phyloP scores from a whole-genome alignment of 1,140 invertebrate species.

The Apis florea region DNA sequence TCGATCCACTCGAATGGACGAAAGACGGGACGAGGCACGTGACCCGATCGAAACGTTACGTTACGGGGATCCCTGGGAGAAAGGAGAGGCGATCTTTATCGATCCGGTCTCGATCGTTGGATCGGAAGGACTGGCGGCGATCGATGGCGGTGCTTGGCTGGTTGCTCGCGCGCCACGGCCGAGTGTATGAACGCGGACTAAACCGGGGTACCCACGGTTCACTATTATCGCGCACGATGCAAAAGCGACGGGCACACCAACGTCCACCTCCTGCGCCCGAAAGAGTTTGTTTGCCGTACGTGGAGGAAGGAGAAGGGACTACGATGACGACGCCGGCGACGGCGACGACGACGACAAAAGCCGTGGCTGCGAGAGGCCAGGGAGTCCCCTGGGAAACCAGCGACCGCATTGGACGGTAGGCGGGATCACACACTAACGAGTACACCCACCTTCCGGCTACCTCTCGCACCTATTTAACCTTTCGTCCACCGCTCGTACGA shows the following conservation, averaged over 20 bases:
- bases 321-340: constrained; percentile 60
- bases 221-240: constrained; percentile 71
- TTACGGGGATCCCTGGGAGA: background rate
- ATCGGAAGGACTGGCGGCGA: constrained; percentile 47
- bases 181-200: constrained; percentile 40
- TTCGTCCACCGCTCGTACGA: constrained; percentile 61
- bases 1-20: no score
- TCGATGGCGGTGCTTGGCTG: background rate
- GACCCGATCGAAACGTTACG: background rate
- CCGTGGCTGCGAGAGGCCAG: constrained; percentile 67
- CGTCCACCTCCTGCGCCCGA: constrained; percentile 56
- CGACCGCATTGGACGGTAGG: constrained; percentile 78
- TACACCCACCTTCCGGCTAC: constrained; percentile 74
- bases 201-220: constrained; percentile 60
- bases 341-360: constrained; percentile 72
- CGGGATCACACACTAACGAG: constrained; percentile 72
- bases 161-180: background rate
- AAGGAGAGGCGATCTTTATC: constrained; percentile 16
- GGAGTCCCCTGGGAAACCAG: constrained; percentile 76
- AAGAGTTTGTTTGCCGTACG: constrained; percentile 53
- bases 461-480: constrained; percentile 71
- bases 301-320: constrained; percentile 68
- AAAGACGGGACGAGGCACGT: no score
- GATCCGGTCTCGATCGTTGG: constrained; percentile 58
- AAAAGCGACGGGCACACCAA: constrained; percentile 54